phyloP scores from a whole-genome alignment of 2,113 vertebrate species.

The Halichoeres trimaculatus region DNA sequence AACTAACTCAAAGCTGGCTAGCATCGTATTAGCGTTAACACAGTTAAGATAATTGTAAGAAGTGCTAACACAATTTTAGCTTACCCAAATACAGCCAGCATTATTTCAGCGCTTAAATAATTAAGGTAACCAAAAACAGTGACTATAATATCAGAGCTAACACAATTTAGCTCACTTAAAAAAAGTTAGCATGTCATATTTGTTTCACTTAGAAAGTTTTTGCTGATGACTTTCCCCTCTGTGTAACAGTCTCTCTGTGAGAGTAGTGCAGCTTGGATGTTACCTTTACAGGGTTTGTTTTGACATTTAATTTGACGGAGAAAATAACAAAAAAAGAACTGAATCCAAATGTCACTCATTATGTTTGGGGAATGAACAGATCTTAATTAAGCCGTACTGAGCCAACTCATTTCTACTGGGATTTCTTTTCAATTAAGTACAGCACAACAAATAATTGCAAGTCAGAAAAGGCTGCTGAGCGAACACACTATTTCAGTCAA shows the following conservation, averaged over 20 bases:
- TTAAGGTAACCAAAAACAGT: no score
- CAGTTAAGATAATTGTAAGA: no score
- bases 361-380: conserved; percentile 7
- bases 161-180: no score
- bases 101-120: no score
- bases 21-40: no score
- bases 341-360: not conserved
- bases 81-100: no score
- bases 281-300: not conserved
- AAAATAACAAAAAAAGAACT: not conserved
- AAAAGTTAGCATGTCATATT: no score
- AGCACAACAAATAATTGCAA: conserved; percentile 25
- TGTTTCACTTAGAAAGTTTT: no score
- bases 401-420: conserved; percentile 2
- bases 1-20: no score
- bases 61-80: no score
- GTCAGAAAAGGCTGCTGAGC: conserved; percentile 15
- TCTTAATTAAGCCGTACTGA: conserved; percentile 13
- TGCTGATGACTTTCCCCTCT: not conserved
- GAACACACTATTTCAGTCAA: conserved; percentile 27
- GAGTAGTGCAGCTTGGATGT: not conserved
- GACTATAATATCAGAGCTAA: no score
- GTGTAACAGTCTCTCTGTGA: not conserved
- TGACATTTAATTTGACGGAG: not conserved
- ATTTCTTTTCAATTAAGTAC: conserved; percentile 26